Conservation (phyloP, 2,888 invertebrate species). For the Leptopilina myrica region DNA sequence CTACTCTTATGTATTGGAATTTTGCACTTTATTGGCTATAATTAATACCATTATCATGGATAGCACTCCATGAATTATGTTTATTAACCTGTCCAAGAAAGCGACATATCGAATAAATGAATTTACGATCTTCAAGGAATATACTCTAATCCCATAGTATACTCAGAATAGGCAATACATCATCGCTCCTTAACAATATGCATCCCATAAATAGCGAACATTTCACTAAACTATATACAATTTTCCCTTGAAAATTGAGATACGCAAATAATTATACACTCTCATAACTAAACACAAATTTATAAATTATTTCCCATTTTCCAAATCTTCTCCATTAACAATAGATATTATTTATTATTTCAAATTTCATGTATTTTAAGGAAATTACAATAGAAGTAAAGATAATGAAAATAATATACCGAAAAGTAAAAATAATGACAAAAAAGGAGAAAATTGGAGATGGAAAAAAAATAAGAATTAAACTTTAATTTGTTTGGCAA, state of each 20-base stretch:
- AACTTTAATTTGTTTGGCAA: too few relatives aligned
- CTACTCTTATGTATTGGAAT: neutral
- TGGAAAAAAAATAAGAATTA: too few relatives aligned
- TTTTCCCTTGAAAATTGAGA: neutral
- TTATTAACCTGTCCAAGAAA: constrained; percentile 31
- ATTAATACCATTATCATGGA: neutral
- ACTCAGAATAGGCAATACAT: constrained; percentile 9
- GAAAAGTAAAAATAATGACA: too few relatives aligned
- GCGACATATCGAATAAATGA: constrained; percentile 16
- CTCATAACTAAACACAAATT: too few relatives aligned
- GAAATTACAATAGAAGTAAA: too few relatives aligned
- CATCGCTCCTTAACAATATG: constrained; percentile 15
- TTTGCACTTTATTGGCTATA: neutral
- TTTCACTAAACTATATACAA: neutral
- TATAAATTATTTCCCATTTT: too few relatives aligned
- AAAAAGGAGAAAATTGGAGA: too few relatives aligned
- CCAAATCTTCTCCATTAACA: too few relatives aligned
- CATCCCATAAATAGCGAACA: neutral
- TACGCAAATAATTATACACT: constrained; percentile 4
- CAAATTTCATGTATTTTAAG: too few relatives aligned
- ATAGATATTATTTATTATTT: too few relatives aligned
- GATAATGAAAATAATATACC: too few relatives aligned
- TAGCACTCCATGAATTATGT: constrained; percentile 22
- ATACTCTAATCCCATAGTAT: neutral
- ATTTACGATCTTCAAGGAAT: constrained; percentile 19